Evolutionary conservation across 2,113 vertebrate species (phyloP).

Genomic region (Dipodomys stephensi): DNA sequence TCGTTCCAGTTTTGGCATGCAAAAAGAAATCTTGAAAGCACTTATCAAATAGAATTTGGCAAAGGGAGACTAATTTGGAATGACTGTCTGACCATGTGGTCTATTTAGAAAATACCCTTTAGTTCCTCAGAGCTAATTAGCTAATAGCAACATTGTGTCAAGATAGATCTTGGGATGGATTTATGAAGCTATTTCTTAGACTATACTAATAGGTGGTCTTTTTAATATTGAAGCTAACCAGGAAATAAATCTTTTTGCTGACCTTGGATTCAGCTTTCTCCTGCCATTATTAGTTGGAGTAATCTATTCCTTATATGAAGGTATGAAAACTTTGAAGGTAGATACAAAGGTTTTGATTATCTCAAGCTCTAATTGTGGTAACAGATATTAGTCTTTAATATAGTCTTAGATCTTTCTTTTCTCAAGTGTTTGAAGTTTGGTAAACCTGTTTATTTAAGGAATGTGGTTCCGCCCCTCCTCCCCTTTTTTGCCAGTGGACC

Average conservation of each 20-base stretch:
- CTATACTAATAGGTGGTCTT: background rate
- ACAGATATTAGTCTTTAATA: constrained; percentile 51
- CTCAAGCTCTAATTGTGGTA: constrained; percentile 16
- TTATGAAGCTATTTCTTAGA: constrained; percentile 38
- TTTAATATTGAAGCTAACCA: background rate
- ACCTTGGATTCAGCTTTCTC: constrained; percentile 13
- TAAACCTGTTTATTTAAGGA: no score
- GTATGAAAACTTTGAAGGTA: constrained; percentile 27
- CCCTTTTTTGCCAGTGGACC: no score
- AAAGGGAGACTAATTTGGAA: background rate
- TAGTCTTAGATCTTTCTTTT: background rate
- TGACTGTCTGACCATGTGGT: background rate
- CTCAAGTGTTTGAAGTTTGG: no score
- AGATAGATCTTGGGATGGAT: background rate
- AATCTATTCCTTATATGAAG: constrained; percentile 3
- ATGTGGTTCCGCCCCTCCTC: no score
- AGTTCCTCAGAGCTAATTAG: constrained; percentile 42
- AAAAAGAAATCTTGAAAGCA: no score
- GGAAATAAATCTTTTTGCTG: background rate
- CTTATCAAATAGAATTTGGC: background rate
- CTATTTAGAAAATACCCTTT: constrained; percentile 18
- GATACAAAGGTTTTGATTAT: background rate
- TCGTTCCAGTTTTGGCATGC: no score
- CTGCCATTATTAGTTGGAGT: background rate
- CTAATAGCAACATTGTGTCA: constrained; percentile 34